These are phyloP conservation scores for Lynx canadensis DNA, from an alignment of 2,113 vertebrate species.

Conservation along the genomic window DNA sequence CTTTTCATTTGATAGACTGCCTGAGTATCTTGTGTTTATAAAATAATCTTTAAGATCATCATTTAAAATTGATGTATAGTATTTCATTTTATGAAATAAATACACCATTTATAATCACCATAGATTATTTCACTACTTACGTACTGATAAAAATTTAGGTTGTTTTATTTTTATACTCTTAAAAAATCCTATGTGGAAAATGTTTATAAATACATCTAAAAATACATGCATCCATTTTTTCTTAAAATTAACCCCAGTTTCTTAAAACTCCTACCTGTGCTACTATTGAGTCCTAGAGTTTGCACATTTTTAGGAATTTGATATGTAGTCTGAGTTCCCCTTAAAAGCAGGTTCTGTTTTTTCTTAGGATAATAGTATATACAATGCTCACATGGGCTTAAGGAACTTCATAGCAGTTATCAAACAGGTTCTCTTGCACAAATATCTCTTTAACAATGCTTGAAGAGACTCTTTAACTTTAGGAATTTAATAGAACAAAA, in stretches of 20 bases:
- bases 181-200: background rate
- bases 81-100: background rate
- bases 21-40: background rate
- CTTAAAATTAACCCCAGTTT: background rate
- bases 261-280: background rate
- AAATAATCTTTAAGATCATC: background rate
- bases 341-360: background rate
- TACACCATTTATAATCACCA: too few species aligned
- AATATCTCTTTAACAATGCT: background rate
- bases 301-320: background rate
- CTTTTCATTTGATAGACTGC: background rate
- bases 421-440: background rate
- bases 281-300: background rate
- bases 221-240: background rate
- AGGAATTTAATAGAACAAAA: background rate
- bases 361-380: background rate
- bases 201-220: background rate
- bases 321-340: background rate
- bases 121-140: background rate
- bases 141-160: background rate
- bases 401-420: background rate
- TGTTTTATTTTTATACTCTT: background rate
- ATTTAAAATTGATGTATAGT: background rate
- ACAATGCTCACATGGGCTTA: too few species aligned
- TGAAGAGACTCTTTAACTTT: background rate